Conservation (phyloP, 2,113 vertebrate species). For the Stomatorhinus ivindoensis region DNA sequence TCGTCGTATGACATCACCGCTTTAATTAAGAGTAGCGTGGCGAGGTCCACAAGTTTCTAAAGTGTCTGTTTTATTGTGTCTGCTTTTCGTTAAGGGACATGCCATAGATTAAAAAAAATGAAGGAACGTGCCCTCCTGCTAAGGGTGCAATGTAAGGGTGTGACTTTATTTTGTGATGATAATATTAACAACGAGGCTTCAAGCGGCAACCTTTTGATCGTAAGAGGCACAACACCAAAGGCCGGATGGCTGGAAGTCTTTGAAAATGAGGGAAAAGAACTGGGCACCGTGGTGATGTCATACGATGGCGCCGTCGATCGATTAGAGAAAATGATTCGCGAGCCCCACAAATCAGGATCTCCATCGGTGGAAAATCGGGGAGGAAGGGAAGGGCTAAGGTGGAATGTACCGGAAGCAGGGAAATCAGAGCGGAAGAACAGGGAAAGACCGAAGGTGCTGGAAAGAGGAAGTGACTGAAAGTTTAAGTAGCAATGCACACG, state of each 20-base stretch:
- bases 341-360: neutral
- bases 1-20: neutral
- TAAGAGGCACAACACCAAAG: neutral
- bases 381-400: neutral
- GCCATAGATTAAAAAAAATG: neutral
- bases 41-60: neutral
- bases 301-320: neutral
- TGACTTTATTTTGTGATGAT: neutral
- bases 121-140: too few relatives aligned
- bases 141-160: neutral
- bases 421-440: neutral
- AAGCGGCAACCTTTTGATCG: neutral
- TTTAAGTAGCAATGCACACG: neutral
- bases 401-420: neutral
- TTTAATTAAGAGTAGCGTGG: neutral
- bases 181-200: neutral
- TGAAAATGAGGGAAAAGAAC: neutral
- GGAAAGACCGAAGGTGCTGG: neutral
- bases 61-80: neutral
- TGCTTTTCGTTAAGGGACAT: neutral
- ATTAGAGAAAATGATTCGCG: neutral
- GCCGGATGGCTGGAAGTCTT: neutral
- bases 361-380: neutral
- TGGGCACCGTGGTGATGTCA: neutral
- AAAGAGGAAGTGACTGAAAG: neutral